Evolutionary conservation across 2,797 vertebrate genomes (phyloP).

Genomic region (Helarctos malayanus): DNA sequence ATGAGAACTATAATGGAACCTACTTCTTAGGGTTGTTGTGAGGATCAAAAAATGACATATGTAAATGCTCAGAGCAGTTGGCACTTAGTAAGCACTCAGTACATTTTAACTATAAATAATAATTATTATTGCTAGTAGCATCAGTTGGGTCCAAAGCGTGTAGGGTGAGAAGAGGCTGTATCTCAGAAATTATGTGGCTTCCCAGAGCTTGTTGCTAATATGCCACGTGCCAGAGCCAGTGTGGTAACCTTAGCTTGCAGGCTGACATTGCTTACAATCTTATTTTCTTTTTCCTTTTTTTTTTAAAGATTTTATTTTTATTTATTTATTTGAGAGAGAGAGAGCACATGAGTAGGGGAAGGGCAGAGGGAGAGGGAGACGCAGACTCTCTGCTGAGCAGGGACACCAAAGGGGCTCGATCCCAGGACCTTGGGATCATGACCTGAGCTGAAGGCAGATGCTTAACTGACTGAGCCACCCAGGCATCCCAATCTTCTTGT

Average conservation of each 20-base stretch:
- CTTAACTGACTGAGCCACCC: not conserved
- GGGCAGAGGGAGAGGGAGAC: not conserved
- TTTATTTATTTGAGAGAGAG: not conserved
- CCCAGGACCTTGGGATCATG: not conserved
- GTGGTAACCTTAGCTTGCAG: not conserved
- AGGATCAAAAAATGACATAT: not conserved
- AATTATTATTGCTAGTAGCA: not conserved
- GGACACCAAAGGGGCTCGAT: rapidly evolving
- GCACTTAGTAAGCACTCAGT: not conserved
- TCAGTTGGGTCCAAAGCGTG: not conserved
- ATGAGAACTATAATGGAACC: not conserved
- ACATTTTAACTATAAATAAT: not conserved
- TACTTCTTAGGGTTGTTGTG: no score
- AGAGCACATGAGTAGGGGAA: not conserved
- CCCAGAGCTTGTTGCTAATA: not conserved
- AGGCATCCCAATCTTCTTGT: not conserved
- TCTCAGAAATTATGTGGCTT: not conserved
- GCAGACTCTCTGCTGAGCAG: rapidly evolving
- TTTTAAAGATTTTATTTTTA: not conserved
- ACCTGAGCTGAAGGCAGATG: not conserved
- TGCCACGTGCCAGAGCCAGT: not conserved
- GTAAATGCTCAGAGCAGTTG: not conserved
- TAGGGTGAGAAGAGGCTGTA: not conserved
- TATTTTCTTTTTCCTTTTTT: not conserved
- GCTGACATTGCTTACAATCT: not conserved